Percentiles rank a stretch among this genome's conserved stretches.
Conservation (phyloP, 2,113 vertebrate species). For the Nycticryphes semicollaris region DNA sequence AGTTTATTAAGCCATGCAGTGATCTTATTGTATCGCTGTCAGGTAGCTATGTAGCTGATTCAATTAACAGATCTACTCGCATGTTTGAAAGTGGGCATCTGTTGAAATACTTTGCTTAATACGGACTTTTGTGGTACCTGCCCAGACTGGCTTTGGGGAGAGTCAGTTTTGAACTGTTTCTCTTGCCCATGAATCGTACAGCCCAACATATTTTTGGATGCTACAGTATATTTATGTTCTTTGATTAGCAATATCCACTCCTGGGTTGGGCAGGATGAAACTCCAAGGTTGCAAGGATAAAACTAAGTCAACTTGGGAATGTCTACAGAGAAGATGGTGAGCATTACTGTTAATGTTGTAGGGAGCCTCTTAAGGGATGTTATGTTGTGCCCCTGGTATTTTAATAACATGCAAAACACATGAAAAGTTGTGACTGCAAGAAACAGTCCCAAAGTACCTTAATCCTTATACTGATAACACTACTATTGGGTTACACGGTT, state of each 20-base stretch:
- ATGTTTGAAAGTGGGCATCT: not conserved
- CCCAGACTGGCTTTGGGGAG: not conserved
- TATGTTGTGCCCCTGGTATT: not conserved
- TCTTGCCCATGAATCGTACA: not conserved
- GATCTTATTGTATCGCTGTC: not conserved
- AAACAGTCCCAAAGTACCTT: constrained; percentile 71
- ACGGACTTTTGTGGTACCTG: not conserved
- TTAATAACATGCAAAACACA: not conserved
- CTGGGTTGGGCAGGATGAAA: not conserved
- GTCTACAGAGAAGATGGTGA: not conserved
- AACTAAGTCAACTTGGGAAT: not conserved
- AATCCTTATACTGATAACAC: constrained; percentile 81
- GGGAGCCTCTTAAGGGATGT: not conserved
- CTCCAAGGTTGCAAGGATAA: not conserved
- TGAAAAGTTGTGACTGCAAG: not conserved
- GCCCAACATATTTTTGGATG: not conserved
- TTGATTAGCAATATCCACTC: not conserved
- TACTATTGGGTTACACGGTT: constrained; percentile 85
- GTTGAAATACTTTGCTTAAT: not conserved
- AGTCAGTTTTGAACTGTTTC: not conserved
- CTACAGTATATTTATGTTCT: not conserved
- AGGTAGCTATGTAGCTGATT: not conserved
- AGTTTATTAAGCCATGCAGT: not conserved
- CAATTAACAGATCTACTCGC: not conserved
- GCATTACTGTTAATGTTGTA: not conserved